Evolutionary conservation across 2,888 invertebrate species (phyloP).

Genomic region (Drosophila paucipuncta): DNA sequence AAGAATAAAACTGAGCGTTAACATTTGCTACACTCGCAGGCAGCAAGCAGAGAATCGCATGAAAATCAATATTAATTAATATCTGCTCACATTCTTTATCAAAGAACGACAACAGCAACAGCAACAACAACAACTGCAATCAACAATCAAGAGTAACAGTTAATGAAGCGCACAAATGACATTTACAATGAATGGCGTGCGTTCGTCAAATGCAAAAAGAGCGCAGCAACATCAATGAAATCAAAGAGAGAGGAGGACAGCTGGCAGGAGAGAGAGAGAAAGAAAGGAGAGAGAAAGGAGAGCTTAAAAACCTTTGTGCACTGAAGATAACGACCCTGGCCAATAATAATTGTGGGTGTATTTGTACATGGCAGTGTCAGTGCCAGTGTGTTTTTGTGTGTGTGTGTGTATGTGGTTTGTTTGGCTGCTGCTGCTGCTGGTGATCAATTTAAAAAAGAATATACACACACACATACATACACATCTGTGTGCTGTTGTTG

Average conservation of each 20-base stretch:
- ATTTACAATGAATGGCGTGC: constrained; percentile 55
- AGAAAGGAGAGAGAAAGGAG: constrained; percentile 9
- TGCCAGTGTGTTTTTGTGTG: background rate
- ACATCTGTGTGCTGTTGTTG: constrained; percentile 13
- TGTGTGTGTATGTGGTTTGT: constrained; percentile 4
- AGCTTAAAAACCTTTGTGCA: constrained; percentile 23
- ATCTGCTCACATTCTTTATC: constrained; percentile 42
- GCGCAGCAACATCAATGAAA: constrained; percentile 18
- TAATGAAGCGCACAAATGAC: constrained; percentile 71
- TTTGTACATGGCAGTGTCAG: constrained; percentile 1
- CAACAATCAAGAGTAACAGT: constrained; percentile 49
- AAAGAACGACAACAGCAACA: constrained; percentile 16
- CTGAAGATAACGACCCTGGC: constrained; percentile 49
- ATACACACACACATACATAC: background rate
- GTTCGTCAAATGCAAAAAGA: constrained; percentile 50
- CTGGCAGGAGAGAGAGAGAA: background rate
- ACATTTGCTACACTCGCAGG: background rate
- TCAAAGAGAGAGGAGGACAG: constrained; percentile 2
- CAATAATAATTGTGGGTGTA: constrained; percentile 35
- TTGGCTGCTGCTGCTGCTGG: constrained; percentile 10
- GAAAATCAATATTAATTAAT: constrained; percentile 69
- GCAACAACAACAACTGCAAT: constrained; percentile 16
- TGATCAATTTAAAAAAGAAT: constrained; percentile 41
- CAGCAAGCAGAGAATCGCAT: constrained; percentile 3
- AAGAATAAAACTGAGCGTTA: constrained; percentile 1